A percentile compares a stretch with the other conserved stretches of the same genome.
Evolutionary conservation across 2,113 vertebrate species (phyloP).

Genomic region (Urocynchramus pylzowi): DNA sequence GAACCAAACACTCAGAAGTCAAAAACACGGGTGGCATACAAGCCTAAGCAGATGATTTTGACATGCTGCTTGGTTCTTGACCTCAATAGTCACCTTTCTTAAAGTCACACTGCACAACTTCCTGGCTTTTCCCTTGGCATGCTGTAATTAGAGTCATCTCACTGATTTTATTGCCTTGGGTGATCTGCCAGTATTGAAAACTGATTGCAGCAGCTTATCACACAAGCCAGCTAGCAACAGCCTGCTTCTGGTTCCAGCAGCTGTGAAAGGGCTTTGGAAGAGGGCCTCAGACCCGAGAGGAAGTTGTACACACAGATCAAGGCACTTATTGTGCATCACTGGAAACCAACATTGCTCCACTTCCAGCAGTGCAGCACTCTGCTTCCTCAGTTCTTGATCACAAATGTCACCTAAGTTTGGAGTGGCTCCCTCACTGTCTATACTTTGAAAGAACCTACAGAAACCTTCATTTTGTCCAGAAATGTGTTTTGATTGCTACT

Average conservation of each 20-base stretch:
- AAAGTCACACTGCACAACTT: neutral
- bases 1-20: neutral
- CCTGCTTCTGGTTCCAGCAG: neutral
- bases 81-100: neutral
- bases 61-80: neutral
- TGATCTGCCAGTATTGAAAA: neutral
- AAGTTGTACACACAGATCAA: neutral
- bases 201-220: neutral
- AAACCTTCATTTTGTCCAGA: neutral
- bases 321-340: neutral
- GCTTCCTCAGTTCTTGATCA: neutral
- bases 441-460: neutral
- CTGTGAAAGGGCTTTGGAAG: neutral
- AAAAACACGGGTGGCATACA: neutral
- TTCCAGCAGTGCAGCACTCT: neutral
- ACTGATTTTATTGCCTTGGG: neutral
- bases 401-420: neutral
- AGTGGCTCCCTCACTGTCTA: neutral
- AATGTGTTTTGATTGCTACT: neutral
- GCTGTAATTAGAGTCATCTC: neutral
- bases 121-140: neutral
- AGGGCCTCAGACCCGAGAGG: neutral
- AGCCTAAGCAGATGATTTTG: neutral
- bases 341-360: neutral
- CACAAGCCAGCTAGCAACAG: neutral